Percentiles rank a stretch among this genome's conserved stretches.
phyloP scores from a whole-genome alignment of 2,888 invertebrate genomes.

The Craniophora ligustri region DNA sequence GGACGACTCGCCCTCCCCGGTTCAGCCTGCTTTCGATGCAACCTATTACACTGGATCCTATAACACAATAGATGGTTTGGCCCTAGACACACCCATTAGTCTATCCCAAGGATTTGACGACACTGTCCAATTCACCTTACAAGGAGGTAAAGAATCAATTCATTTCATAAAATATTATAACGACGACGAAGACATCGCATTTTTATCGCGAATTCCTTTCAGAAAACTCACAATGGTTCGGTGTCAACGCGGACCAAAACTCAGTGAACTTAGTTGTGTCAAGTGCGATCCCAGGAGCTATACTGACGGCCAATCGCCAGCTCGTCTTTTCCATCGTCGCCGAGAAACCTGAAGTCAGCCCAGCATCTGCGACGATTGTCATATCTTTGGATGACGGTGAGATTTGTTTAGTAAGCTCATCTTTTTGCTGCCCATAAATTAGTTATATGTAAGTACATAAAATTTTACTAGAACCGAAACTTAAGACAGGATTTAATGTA shows the following conservation, averaged over 20 bases:
- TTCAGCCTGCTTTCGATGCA: constrained; percentile 45
- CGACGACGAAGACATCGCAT: neutral
- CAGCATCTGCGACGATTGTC: constrained; percentile 49
- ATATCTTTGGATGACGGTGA: constrained; percentile 30
- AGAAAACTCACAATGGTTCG: constrained; percentile 51
- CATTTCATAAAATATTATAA: neutral
- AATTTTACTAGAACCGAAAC: too few relatives aligned
- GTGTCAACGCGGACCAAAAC: constrained; percentile 27
- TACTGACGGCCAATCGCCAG: constrained; percentile 47
- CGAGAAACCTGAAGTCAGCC: constrained; percentile 30
- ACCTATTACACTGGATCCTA: constrained; percentile 52
- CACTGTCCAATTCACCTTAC: constrained; percentile 47
- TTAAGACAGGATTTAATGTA: too few relatives aligned
- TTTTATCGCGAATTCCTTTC: constrained; percentile 8
- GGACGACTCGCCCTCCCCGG: constrained; percentile 2
- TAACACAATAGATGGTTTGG: constrained; percentile 26
- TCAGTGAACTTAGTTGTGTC: constrained; percentile 24
- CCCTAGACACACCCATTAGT: constrained; percentile 32
- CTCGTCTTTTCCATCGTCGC: constrained; percentile 52
- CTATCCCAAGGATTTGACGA: constrained; percentile 49
- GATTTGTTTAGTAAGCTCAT: neutral
- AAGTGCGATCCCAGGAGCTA: constrained; percentile 44
- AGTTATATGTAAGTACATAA: too few relatives aligned
- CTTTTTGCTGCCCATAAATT: too few relatives aligned
- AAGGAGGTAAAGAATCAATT: constrained; percentile 49